These are phyloP conservation scores for Anisognathus igniventris DNA, from an alignment of 2,797 vertebrate genomes.

Conservation along the genomic window DNA sequence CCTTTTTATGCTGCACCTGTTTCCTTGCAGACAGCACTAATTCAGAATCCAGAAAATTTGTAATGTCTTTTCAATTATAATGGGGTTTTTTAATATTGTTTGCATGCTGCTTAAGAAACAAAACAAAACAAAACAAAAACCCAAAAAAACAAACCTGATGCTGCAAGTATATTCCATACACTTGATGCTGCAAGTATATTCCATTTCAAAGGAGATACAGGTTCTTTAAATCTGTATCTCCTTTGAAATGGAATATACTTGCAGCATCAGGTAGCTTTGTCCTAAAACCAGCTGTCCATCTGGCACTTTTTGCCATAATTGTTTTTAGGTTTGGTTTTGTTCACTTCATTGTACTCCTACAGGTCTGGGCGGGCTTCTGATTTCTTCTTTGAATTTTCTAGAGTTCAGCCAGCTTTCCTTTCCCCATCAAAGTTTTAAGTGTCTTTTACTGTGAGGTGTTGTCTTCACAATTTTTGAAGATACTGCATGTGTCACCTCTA, in stretches of 20 bases:
- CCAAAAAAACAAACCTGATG: background rate
- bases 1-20: background rate
- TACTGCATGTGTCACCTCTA: constrained; percentile 20
- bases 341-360: background rate
- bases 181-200: no score
- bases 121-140: background rate
- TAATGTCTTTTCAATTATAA: background rate
- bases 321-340: background rate
- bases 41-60: background rate
- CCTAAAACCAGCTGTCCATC: background rate
- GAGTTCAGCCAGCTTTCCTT: background rate
- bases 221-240: background rate
- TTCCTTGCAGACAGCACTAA: background rate
- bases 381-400: background rate
- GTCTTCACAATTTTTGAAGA: constrained; percentile 8
- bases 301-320: background rate
- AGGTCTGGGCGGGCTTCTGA: background rate
- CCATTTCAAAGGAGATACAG: no score
- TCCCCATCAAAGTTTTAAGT: background rate
- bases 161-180: no score
- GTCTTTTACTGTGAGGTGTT: background rate
- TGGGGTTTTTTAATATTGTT: background rate
- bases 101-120: background rate
- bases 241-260: background rate
- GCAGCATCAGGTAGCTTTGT: background rate